Base-by-base conservation (phyloP, 2,113 vertebrate genomes). In the Epinephelus fuscoguttatus region DNA sequence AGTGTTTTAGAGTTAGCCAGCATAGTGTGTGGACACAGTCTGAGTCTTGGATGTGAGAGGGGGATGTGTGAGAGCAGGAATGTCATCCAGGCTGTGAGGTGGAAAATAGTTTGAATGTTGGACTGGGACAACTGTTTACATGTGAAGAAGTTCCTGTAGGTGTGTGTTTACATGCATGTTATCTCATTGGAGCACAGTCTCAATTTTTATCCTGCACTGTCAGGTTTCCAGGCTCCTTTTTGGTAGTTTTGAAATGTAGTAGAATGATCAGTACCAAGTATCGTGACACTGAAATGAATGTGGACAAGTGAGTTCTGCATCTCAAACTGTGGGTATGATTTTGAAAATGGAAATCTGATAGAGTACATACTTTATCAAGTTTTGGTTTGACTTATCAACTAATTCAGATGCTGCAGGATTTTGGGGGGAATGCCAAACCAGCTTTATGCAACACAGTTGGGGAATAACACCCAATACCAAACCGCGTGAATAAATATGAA, bases 91-190 rank as follows among this genome's bases (percentile, higher is more conserved):
- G 17, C 62, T 60, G 55, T 61, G 67, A 76, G 84, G 80, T 85
- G 83, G 82, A 84, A 85, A 85, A 86, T 84, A 84, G 77, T 75
- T 88, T 62, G 49, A 85, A 33, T 83, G 80, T 66, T 77, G 52
- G 75, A 82, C 49, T 37, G 80, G 23, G 77, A 64, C 45, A 14
- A 50, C 37, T 89, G 88, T 89, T 89, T 89, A 89, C 70, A 81
- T 57, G 49, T 49, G 45, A 9, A 42, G 59, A 69, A 25, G 60
- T 75, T 81, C 78, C 81, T 42, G 81, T 74, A 84, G 77, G 77
- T 89, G 80, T 80, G 78, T 89, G 85, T 87, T 90, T 81, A 85
- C 72, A 78, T 62, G 67, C 37, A 12, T 60, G 61, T 78, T 71
- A 74, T 77, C 59, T 80, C 75, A 67, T 6, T 47, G 47, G 23